A percentile compares a stretch with the other conserved stretches of the same genome.
These are phyloP conservation scores for Eidolon dupreanum DNA, from an alignment of 2,797 vertebrate species.

Conservation along the genomic window DNA sequence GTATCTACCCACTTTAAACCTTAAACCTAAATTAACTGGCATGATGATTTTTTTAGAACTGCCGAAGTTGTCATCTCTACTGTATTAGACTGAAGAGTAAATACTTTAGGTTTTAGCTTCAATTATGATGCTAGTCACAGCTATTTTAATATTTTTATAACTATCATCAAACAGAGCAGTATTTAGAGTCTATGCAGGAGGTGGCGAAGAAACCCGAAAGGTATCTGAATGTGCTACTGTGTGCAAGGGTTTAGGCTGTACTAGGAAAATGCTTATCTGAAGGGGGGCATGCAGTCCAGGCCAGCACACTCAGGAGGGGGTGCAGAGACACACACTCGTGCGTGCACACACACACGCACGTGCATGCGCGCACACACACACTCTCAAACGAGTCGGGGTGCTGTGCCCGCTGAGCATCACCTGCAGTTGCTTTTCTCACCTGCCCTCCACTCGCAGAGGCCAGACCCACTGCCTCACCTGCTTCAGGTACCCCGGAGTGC, in stretches of 20 bases:
- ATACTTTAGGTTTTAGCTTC: conserved; percentile 7
- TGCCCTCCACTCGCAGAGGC: neutral
- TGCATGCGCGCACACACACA: neutral
- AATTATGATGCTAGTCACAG: neutral
- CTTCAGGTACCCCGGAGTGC: accelerated
- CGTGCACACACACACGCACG: neutral
- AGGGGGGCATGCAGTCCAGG: neutral
- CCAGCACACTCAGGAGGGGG: no score
- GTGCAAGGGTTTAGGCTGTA: neutral
- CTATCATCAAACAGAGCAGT: neutral
- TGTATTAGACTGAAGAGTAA: neutral
- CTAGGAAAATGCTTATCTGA: neutral
- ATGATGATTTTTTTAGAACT: conserved; percentile 29
- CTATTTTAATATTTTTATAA: conserved; percentile 23
- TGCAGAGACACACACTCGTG: accelerated
- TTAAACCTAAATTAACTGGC: neutral
- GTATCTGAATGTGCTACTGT: neutral
- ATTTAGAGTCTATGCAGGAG: neutral
- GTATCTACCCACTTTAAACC: neutral
- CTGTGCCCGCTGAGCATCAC: accelerated
- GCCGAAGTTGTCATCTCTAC: neutral
- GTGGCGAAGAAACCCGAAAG: neutral
- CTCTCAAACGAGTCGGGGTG: accelerated
- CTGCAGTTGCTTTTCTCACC: neutral
- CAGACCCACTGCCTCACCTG: neutral